Conservation (phyloP, 2,797 vertebrate species). For the Poecile montanus region DNA sequence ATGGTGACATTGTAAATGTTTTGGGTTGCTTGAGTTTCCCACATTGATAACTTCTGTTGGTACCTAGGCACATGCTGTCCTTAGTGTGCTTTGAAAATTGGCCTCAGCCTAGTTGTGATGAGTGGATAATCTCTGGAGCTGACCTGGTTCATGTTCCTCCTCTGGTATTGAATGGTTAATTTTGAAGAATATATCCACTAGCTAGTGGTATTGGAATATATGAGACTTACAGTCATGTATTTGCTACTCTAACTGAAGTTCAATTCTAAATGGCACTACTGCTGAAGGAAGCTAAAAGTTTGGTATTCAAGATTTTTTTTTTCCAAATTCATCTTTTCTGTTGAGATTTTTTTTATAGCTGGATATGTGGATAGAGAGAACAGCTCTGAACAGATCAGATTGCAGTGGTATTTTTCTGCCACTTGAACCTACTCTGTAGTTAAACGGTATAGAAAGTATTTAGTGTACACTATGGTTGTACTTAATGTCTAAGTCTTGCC, state of each 20-base stretch:
- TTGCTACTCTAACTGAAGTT: neutral
- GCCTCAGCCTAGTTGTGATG: neutral
- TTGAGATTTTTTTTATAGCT: neutral
- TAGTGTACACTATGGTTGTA: neutral
- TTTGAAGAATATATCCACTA: neutral
- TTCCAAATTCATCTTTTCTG: neutral
- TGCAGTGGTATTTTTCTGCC: neutral
- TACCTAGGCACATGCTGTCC: neutral
- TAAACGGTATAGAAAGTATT: neutral
- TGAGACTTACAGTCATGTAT: neutral
- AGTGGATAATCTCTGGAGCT: neutral
- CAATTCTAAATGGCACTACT: neutral
- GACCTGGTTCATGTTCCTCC: neutral
- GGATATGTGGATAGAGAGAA: neutral
- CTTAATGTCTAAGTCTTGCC: neutral
- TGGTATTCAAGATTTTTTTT: neutral
- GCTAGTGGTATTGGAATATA: neutral
- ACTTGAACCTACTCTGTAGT: neutral
- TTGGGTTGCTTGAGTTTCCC: neutral
- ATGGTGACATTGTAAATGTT: neutral
- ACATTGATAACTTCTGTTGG: neutral
- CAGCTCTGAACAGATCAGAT: neutral
- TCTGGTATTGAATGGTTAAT: neutral
- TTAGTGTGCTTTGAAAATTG: neutral
- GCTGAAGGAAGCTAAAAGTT: neutral